phyloP scores from a whole-genome alignment of 2,113 vertebrate species.

The Candoia aspera region DNA sequence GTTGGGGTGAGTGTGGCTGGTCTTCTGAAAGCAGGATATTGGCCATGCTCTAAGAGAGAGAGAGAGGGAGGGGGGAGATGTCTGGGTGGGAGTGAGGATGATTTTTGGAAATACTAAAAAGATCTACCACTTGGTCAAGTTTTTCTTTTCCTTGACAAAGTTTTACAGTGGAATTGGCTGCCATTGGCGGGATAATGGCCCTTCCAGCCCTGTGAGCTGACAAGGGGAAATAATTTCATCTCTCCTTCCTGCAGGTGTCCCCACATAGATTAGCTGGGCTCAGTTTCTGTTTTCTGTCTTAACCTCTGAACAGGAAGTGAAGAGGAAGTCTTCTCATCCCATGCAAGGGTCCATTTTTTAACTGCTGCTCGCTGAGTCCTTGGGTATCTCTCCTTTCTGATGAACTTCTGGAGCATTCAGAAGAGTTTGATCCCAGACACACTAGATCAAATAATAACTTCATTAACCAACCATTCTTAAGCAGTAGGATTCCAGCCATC shows the following conservation, averaged over 20 bases:
- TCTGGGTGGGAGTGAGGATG: too few species aligned
- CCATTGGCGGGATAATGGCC: neutral
- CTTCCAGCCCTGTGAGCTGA: neutral
- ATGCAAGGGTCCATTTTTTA: neutral
- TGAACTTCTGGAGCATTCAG: neutral
- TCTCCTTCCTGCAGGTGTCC: neutral
- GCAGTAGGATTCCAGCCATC: neutral
- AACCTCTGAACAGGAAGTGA: neutral
- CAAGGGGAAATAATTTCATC: neutral
- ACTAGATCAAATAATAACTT: neutral
- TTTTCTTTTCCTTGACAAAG: too few species aligned
- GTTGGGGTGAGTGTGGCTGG: too few species aligned
- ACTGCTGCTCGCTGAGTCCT: neutral
- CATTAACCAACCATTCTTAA: neutral
- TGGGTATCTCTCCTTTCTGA: neutral
- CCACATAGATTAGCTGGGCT: neutral
- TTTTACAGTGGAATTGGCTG: too few species aligned
- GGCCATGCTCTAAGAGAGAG: too few species aligned
- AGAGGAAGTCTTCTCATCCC: neutral
- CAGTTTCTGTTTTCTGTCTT: neutral
- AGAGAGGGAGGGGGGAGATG: too few species aligned
- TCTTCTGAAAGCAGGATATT: too few species aligned
- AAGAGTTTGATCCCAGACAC: accelerated
- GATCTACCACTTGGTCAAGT: neutral
- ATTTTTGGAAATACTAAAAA: neutral